A percentile compares a stretch with the other conserved stretches of the same genome.
Evolutionary conservation across 2,797 vertebrate genomes (phyloP).

Genomic region (Neopelma chrysocephalum): DNA sequence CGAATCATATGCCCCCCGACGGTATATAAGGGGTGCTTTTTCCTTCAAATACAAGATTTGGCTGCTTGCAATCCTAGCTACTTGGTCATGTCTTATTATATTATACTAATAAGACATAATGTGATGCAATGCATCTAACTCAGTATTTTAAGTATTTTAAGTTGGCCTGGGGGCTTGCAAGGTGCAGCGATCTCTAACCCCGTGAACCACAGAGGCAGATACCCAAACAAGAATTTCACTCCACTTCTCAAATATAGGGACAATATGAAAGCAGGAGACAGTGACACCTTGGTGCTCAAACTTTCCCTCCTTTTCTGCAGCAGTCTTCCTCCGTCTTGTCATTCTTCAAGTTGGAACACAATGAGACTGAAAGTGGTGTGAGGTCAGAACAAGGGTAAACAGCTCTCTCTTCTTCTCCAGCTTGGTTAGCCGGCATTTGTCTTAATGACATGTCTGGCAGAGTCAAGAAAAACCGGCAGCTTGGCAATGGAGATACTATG

Average conservation of each 20-base stretch:
- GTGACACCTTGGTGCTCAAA: not conserved
- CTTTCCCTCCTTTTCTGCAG: not conserved
- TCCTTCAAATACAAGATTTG: too few relatives aligned
- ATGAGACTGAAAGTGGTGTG: not conserved
- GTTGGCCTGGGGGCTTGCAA: not conserved
- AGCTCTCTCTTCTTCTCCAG: not conserved
- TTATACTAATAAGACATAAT: too few relatives aligned
- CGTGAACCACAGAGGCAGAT: not conserved
- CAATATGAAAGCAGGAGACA: not conserved
- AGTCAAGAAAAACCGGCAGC: not conserved
- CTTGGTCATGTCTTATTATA: too few relatives aligned
- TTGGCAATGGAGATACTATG: not conserved
- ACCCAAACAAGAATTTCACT: not conserved
- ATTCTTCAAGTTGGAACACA: not conserved
- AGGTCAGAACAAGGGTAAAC: not conserved
- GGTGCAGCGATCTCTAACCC: not conserved
- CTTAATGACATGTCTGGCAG: not conserved
- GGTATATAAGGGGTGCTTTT: too few relatives aligned
- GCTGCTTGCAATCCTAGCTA: too few relatives aligned
- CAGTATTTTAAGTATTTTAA: not conserved
- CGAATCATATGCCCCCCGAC: too few relatives aligned
- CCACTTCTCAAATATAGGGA: not conserved
- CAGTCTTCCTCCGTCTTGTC: not conserved
- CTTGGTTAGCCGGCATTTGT: not conserved
- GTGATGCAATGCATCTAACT: not conserved